Evolutionary conservation across 2,797 vertebrate genomes (phyloP).

Genomic region (Borostomias antarcticus): DNA sequence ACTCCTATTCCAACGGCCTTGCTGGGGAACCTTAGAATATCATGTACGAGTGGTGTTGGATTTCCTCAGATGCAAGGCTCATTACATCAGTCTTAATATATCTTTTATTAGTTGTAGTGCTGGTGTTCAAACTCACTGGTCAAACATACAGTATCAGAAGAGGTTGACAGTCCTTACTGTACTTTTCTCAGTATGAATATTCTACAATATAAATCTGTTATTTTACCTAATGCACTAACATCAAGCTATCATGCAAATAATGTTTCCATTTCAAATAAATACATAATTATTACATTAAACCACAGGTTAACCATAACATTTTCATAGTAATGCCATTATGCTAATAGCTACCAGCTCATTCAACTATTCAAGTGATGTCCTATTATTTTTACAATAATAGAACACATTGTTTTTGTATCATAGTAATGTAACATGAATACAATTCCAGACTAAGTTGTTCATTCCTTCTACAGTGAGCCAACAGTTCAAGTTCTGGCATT

Average conservation of each 20-base stretch:
- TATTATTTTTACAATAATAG: background rate
- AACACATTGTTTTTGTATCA: background rate
- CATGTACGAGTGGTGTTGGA: conserved; percentile 35
- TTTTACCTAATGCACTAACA: background rate
- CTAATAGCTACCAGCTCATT: no score
- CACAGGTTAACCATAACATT: no score
- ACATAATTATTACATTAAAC: no score
- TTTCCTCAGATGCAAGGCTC: conserved; percentile 22
- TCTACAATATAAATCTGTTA: background rate
- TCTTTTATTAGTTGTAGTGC: conserved; percentile 33
- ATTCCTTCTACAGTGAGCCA: background rate
- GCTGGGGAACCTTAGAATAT: conserved; percentile 47
- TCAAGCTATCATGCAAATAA: background rate
- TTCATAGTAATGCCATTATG: no score
- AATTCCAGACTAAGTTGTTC: background rate
- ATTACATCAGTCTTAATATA: conserved; percentile 45
- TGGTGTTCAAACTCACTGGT: no score
- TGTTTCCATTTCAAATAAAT: background rate
- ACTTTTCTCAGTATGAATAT: background rate
- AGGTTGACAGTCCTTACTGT: background rate
- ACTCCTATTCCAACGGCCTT: conserved; percentile 53
- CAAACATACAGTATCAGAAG: conserved; percentile 20
- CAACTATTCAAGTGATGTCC: no score
- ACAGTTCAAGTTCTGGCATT: conserved; percentile 1
- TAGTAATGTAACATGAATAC: background rate